phyloP scores from a whole-genome alignment of 53 echinoderm and acorn worm species.

The Hippasteria phrygiana region DNA sequence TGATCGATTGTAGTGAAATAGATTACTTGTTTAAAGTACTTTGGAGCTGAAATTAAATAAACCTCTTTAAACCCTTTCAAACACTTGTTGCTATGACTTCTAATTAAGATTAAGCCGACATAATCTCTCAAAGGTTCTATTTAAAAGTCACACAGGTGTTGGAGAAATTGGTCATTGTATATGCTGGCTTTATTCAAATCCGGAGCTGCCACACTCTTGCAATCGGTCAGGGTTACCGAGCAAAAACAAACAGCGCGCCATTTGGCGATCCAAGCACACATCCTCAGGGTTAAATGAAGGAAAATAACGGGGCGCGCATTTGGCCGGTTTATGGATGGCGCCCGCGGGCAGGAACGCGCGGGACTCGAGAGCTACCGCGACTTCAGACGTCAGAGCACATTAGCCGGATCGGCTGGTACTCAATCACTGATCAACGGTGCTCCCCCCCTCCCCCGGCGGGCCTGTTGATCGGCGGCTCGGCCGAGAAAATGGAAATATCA shows the following conservation, averaged over 20 bases:
- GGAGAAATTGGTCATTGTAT: neutral
- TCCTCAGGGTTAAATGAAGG: constrained; percentile 13
- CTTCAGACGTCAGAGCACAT: constrained; percentile 34
- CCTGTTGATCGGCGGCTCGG: constrained; percentile 12
- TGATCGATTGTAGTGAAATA: neutral
- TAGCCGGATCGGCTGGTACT: constrained; percentile 38
- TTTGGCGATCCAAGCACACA: neutral
- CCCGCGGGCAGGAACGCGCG: neutral
- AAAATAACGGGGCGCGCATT: constrained; percentile 2
- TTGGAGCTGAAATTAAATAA: constrained; percentile 24
- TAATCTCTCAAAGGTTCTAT: neutral
- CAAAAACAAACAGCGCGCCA: neutral
- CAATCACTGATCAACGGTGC: constrained; percentile 35
- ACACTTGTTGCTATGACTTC: neutral
- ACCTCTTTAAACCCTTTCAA: neutral
- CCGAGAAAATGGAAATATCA: constrained; percentile 52
- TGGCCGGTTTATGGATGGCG: neutral
- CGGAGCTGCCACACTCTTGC: neutral
- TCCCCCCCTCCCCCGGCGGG: neutral
- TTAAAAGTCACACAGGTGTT: neutral
- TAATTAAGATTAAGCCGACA: neutral
- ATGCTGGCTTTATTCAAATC: neutral
- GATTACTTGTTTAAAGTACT: neutral
- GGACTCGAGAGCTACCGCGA: neutral
- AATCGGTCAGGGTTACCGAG: constrained; percentile 22